Base-by-base conservation (phyloP, 2,797 vertebrate genomes). In the Sardinella longiceps region DNA sequence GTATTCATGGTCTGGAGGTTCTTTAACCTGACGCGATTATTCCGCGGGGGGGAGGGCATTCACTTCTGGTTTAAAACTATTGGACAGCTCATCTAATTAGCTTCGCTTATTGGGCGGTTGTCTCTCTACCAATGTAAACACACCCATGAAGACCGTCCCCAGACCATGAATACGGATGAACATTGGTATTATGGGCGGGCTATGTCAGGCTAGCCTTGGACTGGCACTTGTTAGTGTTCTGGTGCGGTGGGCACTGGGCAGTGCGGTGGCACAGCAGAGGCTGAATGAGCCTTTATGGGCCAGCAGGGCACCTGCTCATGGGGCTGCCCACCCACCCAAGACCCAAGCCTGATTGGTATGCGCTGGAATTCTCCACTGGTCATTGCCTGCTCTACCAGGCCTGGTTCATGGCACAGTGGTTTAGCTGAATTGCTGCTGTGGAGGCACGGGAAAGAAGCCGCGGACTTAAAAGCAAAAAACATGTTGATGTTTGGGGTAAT, bases 241-340 rank as follows among this genome's bases (percentile, higher is more conserved):
- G 84, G 60, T 87, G 81, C n/a, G n/a, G n/a, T n/a, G n/a, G n/a
- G n/a, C n/a, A n/a, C n/a, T 77, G 70, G 70, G 33, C 70, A 39
- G 33, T 43, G 70, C 5, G 18, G 70, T 77, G 70, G 37, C 70
- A 23, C 37, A 77, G 37, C 70, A 18, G 86, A 88, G 85, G 86
- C 88, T 96, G 92, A 96, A 96, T 94, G 89, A 87, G 81, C 83
- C 93, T 95, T 95, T 96, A 94, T 95, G 86, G 90, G 70, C n/a
- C n/a, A n/a, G n/a, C 88, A 83, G 81, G 90, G 90, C 94, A 95
- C 93, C 94, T 95, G 94, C 94, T 91, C 39, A 58, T 20, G 83
- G 45, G 66, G 85, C 48, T 23, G n/a, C n/a, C 90, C 86, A 74
- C 39, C 84, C 6, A 46, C 60, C 60, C 14, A 74, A 39, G 33